These are phyloP conservation scores for Cygnus olor DNA, from an alignment of 2,797 vertebrate genomes.

Conservation along the genomic window DNA sequence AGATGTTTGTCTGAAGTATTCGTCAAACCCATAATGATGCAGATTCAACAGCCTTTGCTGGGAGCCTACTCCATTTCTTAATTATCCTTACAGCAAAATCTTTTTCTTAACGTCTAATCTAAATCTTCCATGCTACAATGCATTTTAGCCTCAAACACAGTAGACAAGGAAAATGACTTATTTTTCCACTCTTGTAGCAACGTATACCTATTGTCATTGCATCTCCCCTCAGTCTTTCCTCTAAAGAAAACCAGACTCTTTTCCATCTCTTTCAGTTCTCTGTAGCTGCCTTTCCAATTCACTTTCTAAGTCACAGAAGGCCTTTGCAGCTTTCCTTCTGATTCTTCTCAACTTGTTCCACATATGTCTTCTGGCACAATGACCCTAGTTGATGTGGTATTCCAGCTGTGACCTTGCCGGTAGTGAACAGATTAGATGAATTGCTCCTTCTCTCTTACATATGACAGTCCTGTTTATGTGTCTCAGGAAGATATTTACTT, in stretches of 20 bases:
- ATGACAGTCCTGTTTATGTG: neutral
- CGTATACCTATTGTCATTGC: neutral
- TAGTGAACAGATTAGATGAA: neutral
- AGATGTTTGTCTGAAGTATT: neutral
- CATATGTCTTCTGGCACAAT: neutral
- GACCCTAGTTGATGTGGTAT: neutral
- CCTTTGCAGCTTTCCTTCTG: neutral
- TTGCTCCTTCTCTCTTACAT: neutral
- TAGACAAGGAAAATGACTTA: neutral
- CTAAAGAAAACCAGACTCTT: neutral
- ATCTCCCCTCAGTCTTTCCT: neutral
- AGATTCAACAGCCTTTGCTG: neutral
- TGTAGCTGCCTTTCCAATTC: neutral
- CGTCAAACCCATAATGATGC: neutral
- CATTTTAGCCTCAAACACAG: neutral
- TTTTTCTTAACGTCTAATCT: neutral
- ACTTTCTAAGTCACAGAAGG: conserved; percentile 1
- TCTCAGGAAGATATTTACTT: conserved; percentile 14
- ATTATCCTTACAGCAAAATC: neutral
- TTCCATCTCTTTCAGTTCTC: neutral
- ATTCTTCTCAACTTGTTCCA: neutral
- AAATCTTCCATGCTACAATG: neutral
- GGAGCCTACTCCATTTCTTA: neutral
- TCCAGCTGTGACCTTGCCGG: neutral
- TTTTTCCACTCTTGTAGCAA: neutral